These are phyloP conservation scores for Campoletis sonorensis DNA, from an alignment of 1,140 invertebrate species.

Conservation along the genomic window DNA sequence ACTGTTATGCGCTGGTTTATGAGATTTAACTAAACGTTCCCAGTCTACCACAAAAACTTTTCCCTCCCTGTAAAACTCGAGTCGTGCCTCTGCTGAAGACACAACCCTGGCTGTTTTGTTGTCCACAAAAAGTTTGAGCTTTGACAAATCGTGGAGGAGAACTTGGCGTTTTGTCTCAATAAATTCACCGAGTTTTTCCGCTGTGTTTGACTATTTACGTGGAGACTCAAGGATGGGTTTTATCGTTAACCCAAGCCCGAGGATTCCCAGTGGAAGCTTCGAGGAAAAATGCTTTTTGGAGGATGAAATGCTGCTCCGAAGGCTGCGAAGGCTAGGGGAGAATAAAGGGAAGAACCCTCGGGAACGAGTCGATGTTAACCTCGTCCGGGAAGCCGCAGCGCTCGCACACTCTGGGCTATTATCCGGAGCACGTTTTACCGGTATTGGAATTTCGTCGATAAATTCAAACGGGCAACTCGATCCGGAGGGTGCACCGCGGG, in stretches of 20 bases:
- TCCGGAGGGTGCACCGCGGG: background rate
- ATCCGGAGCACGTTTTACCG: constrained; percentile 29
- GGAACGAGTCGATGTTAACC: constrained; percentile 23
- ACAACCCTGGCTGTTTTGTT: background rate
- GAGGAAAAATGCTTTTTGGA: constrained; percentile 27
- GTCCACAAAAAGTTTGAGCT: background rate
- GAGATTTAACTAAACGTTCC: background rate
- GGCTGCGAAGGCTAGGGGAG: constrained; percentile 1
- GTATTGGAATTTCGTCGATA: constrained; percentile 37
- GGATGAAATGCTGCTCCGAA: constrained; percentile 29
- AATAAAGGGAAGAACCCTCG: constrained; percentile 2
- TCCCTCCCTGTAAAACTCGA: constrained; percentile 20
- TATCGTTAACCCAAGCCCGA: constrained; percentile 13
- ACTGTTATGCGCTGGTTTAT: no score
- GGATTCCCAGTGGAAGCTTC: constrained; percentile 2
- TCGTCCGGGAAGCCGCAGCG: constrained; percentile 9
- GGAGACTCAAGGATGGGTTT: background rate
- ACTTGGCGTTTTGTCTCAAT: constrained; percentile 16
- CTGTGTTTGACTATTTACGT: constrained; percentile 3
- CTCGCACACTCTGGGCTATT: constrained; percentile 3
- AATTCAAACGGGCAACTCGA: constrained; percentile 22
- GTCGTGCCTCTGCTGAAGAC: background rate
- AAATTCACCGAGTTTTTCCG: constrained; percentile 6
- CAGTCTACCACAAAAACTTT: constrained; percentile 50
- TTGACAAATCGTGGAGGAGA: constrained; percentile 9